Base-by-base conservation (phyloP, 1,140 invertebrate species). In the Daktulosphaira vitifoliae region DNA sequence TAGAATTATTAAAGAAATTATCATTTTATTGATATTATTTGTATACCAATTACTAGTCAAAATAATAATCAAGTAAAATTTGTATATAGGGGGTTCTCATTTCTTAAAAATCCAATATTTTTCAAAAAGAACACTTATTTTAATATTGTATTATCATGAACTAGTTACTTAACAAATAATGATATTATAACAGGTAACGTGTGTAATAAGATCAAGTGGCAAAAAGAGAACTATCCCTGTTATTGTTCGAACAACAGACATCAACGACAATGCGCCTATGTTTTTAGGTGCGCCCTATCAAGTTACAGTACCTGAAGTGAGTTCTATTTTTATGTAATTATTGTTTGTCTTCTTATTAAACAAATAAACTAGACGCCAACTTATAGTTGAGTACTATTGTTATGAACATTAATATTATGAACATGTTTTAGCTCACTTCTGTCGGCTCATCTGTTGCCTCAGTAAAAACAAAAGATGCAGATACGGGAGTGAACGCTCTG, bases 191-290 rank as follows among this genome's bases (percentile, higher is more conserved):
- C n/a, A 90, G 88, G 75, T 91, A 68, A 84, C 83, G 46, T 91
- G 89, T 74, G 85, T 86, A 53, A 82, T 89, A 49, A 84, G 82
- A 76, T 78, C 82, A 23, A 85, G 85, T 9, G 83, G 84, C 71
- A 88, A 86, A 72, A 74, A 75, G 46, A 81, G 85, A 66, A 89
- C 83, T 25, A 89, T 92, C 73, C 90, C 90, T 44, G 84, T 93
- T 54, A 90, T 94, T 71, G 89, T 92, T 46, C 80, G 90, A 74
- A 84, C 92, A 64, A 88, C 87, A n/a, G 90, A 92, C 76, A 83
- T 91, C 71, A 94, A 94, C 72, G 90, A 94, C 74, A 93, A 93
- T 76, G 82, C 83, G 29, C 87, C 88, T 20, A 80, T 82, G 70
- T 91, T 91, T 76, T 78, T 86, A 69, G 85, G 86, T 70, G 84